Conservation (phyloP, 1,140 invertebrate genomes). For the Brachionus manjavacas region DNA sequence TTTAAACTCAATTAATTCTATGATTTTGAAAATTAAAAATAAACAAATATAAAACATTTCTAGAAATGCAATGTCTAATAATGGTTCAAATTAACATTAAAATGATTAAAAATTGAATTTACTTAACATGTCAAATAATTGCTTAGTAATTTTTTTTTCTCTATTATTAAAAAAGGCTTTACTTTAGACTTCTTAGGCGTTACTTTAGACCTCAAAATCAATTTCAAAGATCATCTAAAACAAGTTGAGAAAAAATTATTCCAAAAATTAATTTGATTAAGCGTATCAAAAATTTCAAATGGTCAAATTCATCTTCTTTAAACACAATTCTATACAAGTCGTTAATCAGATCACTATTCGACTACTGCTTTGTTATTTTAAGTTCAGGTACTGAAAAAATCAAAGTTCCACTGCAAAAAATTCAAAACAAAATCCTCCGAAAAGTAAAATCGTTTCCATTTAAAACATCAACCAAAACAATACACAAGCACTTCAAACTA, state of each 20-base stretch:
- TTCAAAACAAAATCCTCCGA: not conserved
- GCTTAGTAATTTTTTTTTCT: too few species aligned
- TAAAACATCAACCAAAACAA: not conserved
- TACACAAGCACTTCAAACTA: not conserved
- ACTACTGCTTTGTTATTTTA: not conserved
- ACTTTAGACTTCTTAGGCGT: not conserved
- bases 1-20: too few species aligned
- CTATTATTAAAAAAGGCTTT: too few species aligned
- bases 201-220: not conserved
- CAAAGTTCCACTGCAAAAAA: not conserved
- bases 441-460: not conserved
- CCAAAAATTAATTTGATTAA: not conserved
- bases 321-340: not conserved
- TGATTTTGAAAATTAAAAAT: too few species aligned
- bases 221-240: not conserved
- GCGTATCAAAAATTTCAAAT: not conserved
- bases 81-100: too few species aligned
- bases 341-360: not conserved
- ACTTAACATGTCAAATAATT: too few species aligned
- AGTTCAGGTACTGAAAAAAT: not conserved
- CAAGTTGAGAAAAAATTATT: not conserved
- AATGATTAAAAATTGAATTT: too few species aligned
- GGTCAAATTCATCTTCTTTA: not conserved
- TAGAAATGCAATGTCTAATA: too few species aligned
- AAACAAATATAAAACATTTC: too few species aligned